Percentiles rank a stretch among this genome's conserved stretches.
Conservation (phyloP, 2,113 vertebrate species). For the Calyptomena viridis region DNA sequence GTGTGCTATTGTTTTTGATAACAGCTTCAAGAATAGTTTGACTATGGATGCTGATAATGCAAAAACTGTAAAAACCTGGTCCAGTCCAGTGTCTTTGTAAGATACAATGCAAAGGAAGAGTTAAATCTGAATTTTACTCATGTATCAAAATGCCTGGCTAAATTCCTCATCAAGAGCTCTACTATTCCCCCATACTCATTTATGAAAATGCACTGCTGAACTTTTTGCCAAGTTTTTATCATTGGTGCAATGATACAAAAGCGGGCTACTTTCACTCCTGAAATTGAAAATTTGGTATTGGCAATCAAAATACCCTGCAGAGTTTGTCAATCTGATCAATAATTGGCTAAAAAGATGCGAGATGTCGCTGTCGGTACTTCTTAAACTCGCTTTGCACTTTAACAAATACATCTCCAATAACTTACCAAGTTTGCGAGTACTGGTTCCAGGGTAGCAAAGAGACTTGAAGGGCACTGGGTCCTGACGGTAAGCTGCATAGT, state of each 20-base stretch:
- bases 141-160: neutral
- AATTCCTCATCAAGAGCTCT: neutral
- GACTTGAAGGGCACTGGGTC: constrained; percentile 83
- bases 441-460: constrained; percentile 89
- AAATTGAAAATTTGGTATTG: neutral
- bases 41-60: neutral
- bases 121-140: neutral
- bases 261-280: neutral
- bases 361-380: neutral
- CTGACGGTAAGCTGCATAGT: constrained; percentile 82
- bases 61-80: neutral
- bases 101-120: neutral
- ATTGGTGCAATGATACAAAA: neutral
- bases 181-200: neutral
- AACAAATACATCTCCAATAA: neutral
- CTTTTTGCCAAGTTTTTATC: neutral
- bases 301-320: neutral
- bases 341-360: neutral
- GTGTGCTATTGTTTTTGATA: neutral
- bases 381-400: neutral
- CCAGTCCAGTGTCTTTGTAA: neutral
- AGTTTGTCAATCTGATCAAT: neutral
- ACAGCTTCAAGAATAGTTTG: neutral
- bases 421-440: constrained; percentile 89
- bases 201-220: neutral